Evolutionary conservation across 2,888 invertebrate species (phyloP), one percentile per base, ranked within the genome.

Genomic region (Bugula neritina): DNA sequence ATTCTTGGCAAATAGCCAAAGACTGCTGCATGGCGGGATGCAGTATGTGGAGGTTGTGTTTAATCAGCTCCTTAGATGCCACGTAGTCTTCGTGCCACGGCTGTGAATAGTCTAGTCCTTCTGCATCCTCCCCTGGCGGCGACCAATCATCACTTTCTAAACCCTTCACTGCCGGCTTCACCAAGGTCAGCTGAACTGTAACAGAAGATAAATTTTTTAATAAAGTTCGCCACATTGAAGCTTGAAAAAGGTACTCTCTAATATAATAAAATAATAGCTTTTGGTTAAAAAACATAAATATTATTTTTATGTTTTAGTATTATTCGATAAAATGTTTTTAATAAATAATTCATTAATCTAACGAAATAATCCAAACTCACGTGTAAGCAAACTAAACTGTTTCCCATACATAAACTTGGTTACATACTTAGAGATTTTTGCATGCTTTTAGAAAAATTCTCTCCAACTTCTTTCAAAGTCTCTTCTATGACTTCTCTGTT

Each of bases 1-100:
- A 80, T 1, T 77, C 76, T 75, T 83, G 81, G 74, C 84, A 84
- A 78, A 83, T 79, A 35, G 78, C 77, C 27, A 84, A 77, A 2
- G 84, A 79, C 2, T 74, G 77, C 77, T 81, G 81, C 80, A 83
- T 81, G 52, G 83, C 81, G 2, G 84, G 83, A 74, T 84, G 83
- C 17, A 84, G 76, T 52, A 80, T 78, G 76, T 82, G 82, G 25
- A 84, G 78, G 72, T 80, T 80, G 13, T 78, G 76, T 1, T 75
- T 72, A 31, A 84, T 82, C 23, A 71, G 73, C 57, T 81, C 78
- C 57, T 75, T 77, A 35, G 79, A 76, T 1, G 74, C 75, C 10
- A 81, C 69, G 74, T 78, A 84, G 31, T 73, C 75, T 17, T 82
- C 78, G 74, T 83, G 84, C 84, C 84, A 84, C 21, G 82, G 81